Evolutionary conservation across 2,888 invertebrate species (phyloP), one percentile per base, ranked within the genome.

Genomic region (Aricia artaxerxes): DNA sequence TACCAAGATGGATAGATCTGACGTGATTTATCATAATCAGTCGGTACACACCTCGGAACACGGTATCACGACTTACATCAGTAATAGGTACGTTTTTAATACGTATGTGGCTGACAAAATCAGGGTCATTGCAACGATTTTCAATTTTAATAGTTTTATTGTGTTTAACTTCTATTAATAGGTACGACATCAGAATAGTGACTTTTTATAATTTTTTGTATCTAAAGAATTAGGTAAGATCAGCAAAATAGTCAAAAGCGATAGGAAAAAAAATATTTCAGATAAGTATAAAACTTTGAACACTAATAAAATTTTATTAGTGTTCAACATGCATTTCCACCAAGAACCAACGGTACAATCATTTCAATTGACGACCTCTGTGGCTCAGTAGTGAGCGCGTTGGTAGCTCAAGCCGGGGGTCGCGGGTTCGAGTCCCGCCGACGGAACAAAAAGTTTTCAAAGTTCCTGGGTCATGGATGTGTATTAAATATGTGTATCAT

Each of bases 1-100:
- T 57, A 57, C 57, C 57, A 57, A 57, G 57, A 4, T 57, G 57
- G 53, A 53, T 53, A 16, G 57, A 57, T 69, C 4, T 38, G 38
- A 35, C 69, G 69, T 69, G 69, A 69, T 69, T 69, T 35, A 35
- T 69, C 35, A 38, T 69, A 69, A 69, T 69, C 35, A 69, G 69
- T 69, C 31, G 35, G 13, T 69, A 69, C 69, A 69, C 35, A 69
- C 69, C 35, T 35, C 69, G 35, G 64, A 9, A 31, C 64, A 64
- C 31, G 31, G 64, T 31, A 4, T 69, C 69, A 69, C 13, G 35
- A 69, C 13, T 38, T 69, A 69, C 16, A 38, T 13, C 11, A 38
- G 16, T 69, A 1, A 9, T 31, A 13, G 13, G 5, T 69, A 64
- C 11, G 31, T 31, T 64, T 69, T 38, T 69, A 69, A 69, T 38